Evolutionary conservation across 2,797 vertebrate genomes (phyloP), one percentile per base, ranked within the genome.

Genomic region (Catharus ustulatus): DNA sequence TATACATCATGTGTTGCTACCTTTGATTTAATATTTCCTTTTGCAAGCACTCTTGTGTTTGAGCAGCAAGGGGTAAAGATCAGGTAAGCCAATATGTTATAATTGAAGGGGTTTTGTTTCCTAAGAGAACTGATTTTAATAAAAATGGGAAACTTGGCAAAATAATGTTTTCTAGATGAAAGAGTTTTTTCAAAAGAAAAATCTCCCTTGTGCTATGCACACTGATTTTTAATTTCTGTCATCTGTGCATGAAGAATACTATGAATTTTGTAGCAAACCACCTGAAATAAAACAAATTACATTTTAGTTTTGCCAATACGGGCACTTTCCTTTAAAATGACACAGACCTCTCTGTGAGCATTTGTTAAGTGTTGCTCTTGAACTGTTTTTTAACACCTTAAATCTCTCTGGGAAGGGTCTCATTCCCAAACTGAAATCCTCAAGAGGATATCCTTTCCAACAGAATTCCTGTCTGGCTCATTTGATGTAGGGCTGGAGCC

Each of bases 321-420:
- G 42, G 5, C 52, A 38, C 4, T 75, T 79, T 21, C 9, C 67
- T 80, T 77, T 73, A 32, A 55, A 69, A 58, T 32, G 57, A 11
- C 15, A 52, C 26, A 26, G 12, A 14, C 34, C 82, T 51, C 19
- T n/a, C 48, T 55, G 5, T 24, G 24, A 80, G 17, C 13, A 57
- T 24, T 54, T 80, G 61, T 6, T 94, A 84, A 66, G 83, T 68
- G 34, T 90, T 91, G 57, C 49, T 97, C 26, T 97, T 94, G 13
- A 29, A 18, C 75, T 89, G 79, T 2, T 90, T 90, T 89, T 94
- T 96, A 86, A 91, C 68, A 32, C 32, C 34, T 64, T 73, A n/a
- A 75, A 66, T 96, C 82, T 96, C 72, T 93, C 68, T 87, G 30
- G 73, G 85, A 54, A 95, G 34, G 21, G 77, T 95, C 34, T 87